Percentiles rank a stretch among this genome's conserved stretches.
phyloP scores from a whole-genome alignment of 2,797 vertebrate genomes.

The Periparus ater region DNA sequence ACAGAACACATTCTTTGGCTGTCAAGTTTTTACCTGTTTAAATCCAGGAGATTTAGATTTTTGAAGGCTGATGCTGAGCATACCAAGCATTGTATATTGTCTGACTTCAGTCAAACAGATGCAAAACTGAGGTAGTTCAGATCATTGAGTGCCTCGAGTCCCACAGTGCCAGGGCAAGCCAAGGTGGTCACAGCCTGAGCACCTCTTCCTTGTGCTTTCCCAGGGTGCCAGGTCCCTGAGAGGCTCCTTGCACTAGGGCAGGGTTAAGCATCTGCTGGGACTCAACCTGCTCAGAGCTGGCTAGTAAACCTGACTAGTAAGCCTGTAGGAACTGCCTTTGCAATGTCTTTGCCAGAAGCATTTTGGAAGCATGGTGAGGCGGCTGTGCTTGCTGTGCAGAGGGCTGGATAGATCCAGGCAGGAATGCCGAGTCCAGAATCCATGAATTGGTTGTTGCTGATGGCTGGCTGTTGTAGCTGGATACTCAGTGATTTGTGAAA shows the following conservation, averaged over 20 bases:
- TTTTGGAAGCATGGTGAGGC: not conserved
- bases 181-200: not conserved
- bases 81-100: not conserved
- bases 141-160: not conserved
- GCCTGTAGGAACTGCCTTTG: not conserved
- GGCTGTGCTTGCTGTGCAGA: not conserved
- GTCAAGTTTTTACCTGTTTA: not conserved
- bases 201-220: not conserved
- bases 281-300: not conserved
- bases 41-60: not conserved
- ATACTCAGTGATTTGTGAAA: not conserved
- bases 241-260: not conserved
- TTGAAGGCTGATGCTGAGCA: not conserved
- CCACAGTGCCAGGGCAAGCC: not conserved
- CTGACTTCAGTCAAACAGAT: not conserved
- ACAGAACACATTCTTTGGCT: not conserved
- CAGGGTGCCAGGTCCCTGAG: not conserved
- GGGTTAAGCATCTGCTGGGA: not conserved
- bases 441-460: fast-evolving
- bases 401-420: not conserved
- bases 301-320: not conserved
- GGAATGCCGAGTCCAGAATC: not conserved
- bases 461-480: not conserved
- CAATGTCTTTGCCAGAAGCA: not conserved
- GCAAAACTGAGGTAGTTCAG: not conserved